Conservation (phyloP, 1,140 invertebrate species). For the Homalodisca vitripennis region DNA sequence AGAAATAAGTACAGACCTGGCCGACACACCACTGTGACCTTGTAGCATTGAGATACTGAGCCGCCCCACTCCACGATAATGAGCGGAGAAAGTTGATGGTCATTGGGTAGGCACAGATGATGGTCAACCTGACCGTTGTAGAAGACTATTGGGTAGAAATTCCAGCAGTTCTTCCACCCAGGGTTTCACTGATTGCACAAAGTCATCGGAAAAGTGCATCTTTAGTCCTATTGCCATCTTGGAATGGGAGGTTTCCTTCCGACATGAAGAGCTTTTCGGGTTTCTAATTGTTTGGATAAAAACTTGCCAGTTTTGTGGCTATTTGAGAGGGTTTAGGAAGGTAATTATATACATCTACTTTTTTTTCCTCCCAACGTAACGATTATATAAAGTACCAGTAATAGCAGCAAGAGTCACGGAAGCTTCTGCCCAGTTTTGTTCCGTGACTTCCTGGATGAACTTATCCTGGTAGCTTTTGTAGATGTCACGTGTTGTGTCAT, state of each 20-base stretch:
- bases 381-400: not conserved
- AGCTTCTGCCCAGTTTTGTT: not conserved
- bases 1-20: constrained; percentile 26
- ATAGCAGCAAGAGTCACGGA: not conserved
- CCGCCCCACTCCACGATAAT: constrained; percentile 48
- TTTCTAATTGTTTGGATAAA: constrained; percentile 57
- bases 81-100: constrained; percentile 67
- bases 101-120: constrained; percentile 77
- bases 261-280: constrained; percentile 76
- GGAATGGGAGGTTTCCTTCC: constrained; percentile 69
- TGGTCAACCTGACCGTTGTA: constrained; percentile 83
- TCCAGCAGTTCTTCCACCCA: constrained; percentile 68
- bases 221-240: constrained; percentile 60
- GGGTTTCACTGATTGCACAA: constrained; percentile 79
- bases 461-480: constrained; percentile 17
- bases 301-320: constrained; percentile 47
- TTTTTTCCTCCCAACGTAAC: not conserved
- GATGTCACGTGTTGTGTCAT: constrained; percentile 45
- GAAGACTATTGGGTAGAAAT: constrained; percentile 65
- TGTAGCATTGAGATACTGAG: constrained; percentile 46
- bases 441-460: not conserved
- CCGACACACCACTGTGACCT: constrained; percentile 51
- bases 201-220: constrained; percentile 68
- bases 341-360: not conserved
- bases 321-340: constrained; percentile 63